Conservation (phyloP, 2,113 vertebrate genomes). For the Mus pahari region DNA sequence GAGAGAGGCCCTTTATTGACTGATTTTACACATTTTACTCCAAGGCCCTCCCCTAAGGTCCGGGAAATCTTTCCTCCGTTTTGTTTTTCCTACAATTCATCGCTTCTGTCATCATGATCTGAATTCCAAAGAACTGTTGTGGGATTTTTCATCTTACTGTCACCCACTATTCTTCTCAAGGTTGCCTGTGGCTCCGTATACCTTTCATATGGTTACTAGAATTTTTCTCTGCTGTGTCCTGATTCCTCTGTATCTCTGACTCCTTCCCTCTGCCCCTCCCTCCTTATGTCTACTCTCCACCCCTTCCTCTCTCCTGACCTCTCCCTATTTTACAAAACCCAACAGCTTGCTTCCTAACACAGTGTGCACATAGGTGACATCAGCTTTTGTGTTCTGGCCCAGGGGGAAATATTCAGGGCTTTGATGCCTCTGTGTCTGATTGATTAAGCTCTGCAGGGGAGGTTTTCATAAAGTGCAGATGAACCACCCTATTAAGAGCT, state of each 20-base stretch:
- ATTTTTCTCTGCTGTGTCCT: background rate
- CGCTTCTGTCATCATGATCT: slow-evolving; percentile 1
- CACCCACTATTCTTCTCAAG: background rate
- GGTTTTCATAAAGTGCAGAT: slow-evolving; percentile 25
- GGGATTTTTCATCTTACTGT: background rate
- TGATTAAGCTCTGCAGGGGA: slow-evolving; percentile 50
- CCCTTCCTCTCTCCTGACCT: too few species aligned
- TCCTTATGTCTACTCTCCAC: background rate
- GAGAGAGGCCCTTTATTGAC: slow-evolving; percentile 50
- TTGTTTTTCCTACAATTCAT: background rate
- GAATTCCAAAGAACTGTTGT: background rate
- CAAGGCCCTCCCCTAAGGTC: background rate
- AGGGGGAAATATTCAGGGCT: background rate
- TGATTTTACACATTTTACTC: slow-evolving; percentile 18
- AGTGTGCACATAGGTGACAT: background rate
- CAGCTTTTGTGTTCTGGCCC: slow-evolving; percentile 56
- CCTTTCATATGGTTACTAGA: background rate
- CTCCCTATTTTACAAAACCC: background rate
- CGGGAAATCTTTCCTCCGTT: slow-evolving; percentile 32
- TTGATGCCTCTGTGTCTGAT: background rate
- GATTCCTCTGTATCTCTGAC: background rate
- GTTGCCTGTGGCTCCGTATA: background rate
- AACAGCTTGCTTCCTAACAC: slow-evolving; percentile 42
- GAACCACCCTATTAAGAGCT: background rate
- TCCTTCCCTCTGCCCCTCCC: background rate